Conservation (phyloP, 2,888 invertebrate species). For the Protodeltote pygarga region DNA sequence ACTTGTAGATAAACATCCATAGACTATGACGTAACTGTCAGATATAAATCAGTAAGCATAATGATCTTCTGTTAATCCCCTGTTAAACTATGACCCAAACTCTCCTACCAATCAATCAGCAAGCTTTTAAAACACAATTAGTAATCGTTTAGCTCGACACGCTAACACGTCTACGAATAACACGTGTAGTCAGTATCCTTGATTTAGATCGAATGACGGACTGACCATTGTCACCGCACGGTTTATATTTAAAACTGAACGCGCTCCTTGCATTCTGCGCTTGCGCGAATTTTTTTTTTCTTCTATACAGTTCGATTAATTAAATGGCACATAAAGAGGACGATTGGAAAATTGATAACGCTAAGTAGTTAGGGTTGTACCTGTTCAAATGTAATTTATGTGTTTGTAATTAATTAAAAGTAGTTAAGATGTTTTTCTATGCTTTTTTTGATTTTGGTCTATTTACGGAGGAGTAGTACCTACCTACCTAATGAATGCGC, state of each 20-base stretch:
- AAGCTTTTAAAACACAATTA: slow-evolving; percentile 32
- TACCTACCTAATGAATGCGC: background rate
- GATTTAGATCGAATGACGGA: slow-evolving; percentile 72
- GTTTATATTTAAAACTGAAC: slow-evolving; percentile 77
- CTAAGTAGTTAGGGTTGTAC: slow-evolving; percentile 56
- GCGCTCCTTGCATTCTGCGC: slow-evolving; percentile 69
- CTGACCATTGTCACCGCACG: slow-evolving; percentile 76
- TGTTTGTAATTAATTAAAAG: slow-evolving; percentile 35
- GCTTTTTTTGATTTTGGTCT: slow-evolving; percentile 8
- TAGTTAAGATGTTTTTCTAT: slow-evolving; percentile 5
- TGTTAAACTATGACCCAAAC: slow-evolving; percentile 6
- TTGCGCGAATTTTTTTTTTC: slow-evolving; percentile 54
- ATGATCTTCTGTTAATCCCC: background rate
- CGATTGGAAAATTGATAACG: slow-evolving; percentile 64
- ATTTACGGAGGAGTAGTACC: background rate
- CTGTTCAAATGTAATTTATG: slow-evolving; percentile 47
- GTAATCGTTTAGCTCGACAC: slow-evolving; percentile 32
- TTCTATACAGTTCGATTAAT: slow-evolving; percentile 64
- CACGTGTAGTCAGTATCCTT: slow-evolving; percentile 62
- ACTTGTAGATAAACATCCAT: no score
- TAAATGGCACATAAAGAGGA: slow-evolving; percentile 69
- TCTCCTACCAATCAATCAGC: slow-evolving; percentile 2
- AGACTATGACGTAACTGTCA: no score
- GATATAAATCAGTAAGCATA: slow-evolving; percentile 1
- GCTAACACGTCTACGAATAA: slow-evolving; percentile 42